These are phyloP conservation scores for Epizoanthus stellaris DNA, from an alignment of 92 coral and sea anemone species.

Conservation along the genomic window DNA sequence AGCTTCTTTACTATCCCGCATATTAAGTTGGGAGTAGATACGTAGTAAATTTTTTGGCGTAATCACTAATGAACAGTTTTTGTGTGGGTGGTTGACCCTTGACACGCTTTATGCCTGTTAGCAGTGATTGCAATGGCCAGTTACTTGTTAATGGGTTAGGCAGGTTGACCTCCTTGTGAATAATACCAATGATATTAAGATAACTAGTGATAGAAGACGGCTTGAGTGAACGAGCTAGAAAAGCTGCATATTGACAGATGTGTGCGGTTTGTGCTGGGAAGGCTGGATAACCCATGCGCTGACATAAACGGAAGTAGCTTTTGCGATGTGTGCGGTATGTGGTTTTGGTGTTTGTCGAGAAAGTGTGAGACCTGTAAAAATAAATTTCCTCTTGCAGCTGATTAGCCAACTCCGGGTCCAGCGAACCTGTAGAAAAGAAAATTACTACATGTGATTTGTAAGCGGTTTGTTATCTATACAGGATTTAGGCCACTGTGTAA, in stretches of 20 bases:
- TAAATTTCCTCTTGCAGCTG: constrained; percentile 14
- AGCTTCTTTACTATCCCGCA: constrained; percentile 3
- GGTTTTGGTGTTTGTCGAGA: neutral
- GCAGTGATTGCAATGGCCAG: neutral
- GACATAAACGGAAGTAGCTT: constrained; percentile 20
- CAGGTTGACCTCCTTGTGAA: constrained; percentile 8
- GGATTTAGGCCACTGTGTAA: no score
- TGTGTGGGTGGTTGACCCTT: constrained; percentile 6
- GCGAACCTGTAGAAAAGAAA: constrained; percentile 9
- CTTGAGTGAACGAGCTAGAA: constrained; percentile 22
- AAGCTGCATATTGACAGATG: constrained; percentile 37
- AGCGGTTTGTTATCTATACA: neutral
- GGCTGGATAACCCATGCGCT: constrained; percentile 30
- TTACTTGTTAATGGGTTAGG: constrained; percentile 8
- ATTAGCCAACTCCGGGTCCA: neutral
- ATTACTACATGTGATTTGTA: neutral
- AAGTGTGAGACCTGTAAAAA: constrained; percentile 8
- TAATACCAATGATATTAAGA: constrained; percentile 22
- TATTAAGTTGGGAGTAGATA: neutral
- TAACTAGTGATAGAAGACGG: constrained; percentile 20
- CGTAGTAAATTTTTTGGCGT: neutral
- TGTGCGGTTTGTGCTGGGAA: constrained; percentile 36
- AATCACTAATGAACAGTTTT: neutral
- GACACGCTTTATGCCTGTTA: neutral
- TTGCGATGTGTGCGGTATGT: constrained; percentile 22